These are phyloP conservation scores for Psammodynastes pulverulentus DNA, from an alignment of 2,113 vertebrate genomes.

Conservation along the genomic window DNA sequence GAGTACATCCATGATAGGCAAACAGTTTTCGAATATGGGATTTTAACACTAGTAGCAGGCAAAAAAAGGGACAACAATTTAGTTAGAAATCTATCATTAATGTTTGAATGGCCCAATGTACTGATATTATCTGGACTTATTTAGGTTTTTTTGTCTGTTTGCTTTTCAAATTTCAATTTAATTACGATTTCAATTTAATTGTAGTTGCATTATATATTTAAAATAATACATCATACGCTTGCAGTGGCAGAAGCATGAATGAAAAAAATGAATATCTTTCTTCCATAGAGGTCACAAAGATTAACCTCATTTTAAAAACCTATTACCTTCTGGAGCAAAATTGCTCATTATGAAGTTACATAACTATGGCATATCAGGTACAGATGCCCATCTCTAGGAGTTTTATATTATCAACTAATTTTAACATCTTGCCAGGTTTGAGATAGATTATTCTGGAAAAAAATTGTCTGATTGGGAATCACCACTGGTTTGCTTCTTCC, in stretches of 20 bases:
- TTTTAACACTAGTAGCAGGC: not conserved
- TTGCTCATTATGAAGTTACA: not conserved
- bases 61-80: not conserved
- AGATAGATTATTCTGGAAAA: not conserved
- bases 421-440: not conserved
- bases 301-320: not conserved
- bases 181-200: not conserved
- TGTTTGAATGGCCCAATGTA: not conserved
- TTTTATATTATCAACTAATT: not conserved
- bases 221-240: not conserved
- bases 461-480: not conserved
- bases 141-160: not conserved
- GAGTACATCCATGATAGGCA: not conserved
- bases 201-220: not conserved
- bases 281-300: not conserved
- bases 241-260: not conserved
- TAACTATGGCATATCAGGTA: not conserved
- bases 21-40: not conserved
- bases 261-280: not conserved
- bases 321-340: not conserved
- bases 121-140: not conserved
- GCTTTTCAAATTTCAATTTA: not conserved
- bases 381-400: not conserved
- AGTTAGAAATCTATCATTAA: not conserved
- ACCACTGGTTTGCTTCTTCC: not conserved